Base-by-base conservation (phyloP, 2,797 vertebrate species). In the Parauchenoglanis ngamensis region DNA sequence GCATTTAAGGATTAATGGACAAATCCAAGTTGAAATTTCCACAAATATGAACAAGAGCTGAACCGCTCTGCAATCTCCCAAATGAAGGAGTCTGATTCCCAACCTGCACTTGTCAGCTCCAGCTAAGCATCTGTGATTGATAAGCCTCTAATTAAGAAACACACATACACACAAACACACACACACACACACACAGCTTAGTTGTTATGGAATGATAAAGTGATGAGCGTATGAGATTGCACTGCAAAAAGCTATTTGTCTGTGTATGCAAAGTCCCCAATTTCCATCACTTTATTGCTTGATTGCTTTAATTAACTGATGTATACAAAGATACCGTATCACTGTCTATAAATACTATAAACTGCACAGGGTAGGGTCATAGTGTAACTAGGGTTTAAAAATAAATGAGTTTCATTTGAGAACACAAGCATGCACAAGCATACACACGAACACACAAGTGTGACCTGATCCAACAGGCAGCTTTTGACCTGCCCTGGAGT, bases 81-180 rank as follows among this genome's bases (percentile, higher is more conserved):
- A 89, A 88, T 92, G 91, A 77, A 52, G n/a, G 84, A 88, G 86
- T 54, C 65, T 90, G 91, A 93, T 92, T 92, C 78, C 90, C 89
- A 90, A 92, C 89, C 88, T 88, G 90, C 90, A 87, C 87, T 89
- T 92, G 92, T 92, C 93, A 93, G 90, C 90, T 90, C 85, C 87
- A 91, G 92, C 92, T 89, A 75, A 90, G 90, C 89, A 85, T 57
- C 81, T 17, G 67, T 88, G 90, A 94, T 92, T 93, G 94, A 94
- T 93, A 88, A 7, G 70, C 52, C 88, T 89, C 90, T 93, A 91
- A 91, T 92, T 93, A 90, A 89, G 63, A 89, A 81, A 89, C 54
- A 82, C 49, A 49, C 77, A 88, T 28, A 79, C 79, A 73, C 23
- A 35, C 79, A 84, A 61, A 17, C 63, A 83, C 63, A 59, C 76